Evolutionary conservation across 2,113 vertebrate species (phyloP), one percentile per base, ranked within the genome.

Genomic region (Gymnogyps californianus): DNA sequence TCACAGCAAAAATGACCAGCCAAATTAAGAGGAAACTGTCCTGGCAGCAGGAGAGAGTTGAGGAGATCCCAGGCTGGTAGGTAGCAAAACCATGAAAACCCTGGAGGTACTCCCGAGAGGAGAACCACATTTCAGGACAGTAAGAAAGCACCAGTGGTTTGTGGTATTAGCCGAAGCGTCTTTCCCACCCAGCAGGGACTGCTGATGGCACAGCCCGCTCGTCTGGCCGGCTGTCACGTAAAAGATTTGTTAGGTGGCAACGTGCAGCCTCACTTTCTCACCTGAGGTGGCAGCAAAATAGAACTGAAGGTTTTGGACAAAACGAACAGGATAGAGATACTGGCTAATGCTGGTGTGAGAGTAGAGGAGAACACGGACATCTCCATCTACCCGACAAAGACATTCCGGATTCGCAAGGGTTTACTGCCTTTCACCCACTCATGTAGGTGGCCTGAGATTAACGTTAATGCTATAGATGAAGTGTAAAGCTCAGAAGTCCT

Each of bases 391-490:
- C 66, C 72, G 6, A 2, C 34, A 21, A 19, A 11, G 57, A 34
- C 47, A 16, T 4, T 18, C 71, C 0, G 2, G 66, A 16, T 26
- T n/a, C 0, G 0, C 47, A 2, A 34, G 57, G 34, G 25, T 3
- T 51, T 16, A 1, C 44, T 36, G 75, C 83, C 83, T 38, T 31
- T 36, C 65, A 6, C 34, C 44, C 55, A 7, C 6, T 8, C 0
- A 1, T 5, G 46, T 3, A 44, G 80, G 76, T 10, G 69, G 80
- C 78, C 77, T 1, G 54, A 81, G 80, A 16, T 11, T 15, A 36
- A 79, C 9, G 20, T 97, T 96, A 97, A 96, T 97, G 96, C 95
- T 96, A 51, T 22, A 51, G 80, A 26, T 59, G 61, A 93, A 84
- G 44, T 2, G 80, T 24, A 89, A 81, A 88, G 83, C 83, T 70